These are phyloP conservation scores for Lophotis ruficrista DNA, from an alignment of 2,113 vertebrate species.

Conservation along the genomic window DNA sequence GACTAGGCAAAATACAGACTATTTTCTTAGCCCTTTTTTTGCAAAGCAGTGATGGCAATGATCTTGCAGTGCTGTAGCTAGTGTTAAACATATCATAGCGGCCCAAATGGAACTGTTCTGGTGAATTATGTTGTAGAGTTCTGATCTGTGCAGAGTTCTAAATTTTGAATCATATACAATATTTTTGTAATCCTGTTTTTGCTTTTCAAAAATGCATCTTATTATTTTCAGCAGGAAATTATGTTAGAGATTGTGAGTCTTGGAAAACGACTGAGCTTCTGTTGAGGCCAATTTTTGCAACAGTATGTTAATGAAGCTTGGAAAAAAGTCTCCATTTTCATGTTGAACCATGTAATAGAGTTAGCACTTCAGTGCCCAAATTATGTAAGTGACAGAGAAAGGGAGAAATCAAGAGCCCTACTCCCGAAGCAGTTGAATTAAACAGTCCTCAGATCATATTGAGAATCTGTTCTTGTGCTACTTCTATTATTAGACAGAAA, in stretches of 20 bases:
- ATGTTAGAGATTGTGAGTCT: not conserved
- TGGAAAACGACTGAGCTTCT: slow-evolving; percentile 47
- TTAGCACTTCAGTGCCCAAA: slow-evolving; percentile 64
- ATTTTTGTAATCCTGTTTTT: not conserved
- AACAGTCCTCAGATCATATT: slow-evolving; percentile 35
- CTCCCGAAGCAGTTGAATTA: slow-evolving; percentile 56
- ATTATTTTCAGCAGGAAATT: slow-evolving; percentile 8
- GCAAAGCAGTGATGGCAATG: not conserved
- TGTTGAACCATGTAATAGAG: slow-evolving; percentile 52
- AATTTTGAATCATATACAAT: not conserved
- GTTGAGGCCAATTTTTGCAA: slow-evolving; percentile 37
- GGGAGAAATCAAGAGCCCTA: slow-evolving; percentile 33
- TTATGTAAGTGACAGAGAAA: slow-evolving; percentile 55
- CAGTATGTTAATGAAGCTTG: slow-evolving; percentile 50
- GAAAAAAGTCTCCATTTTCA: slow-evolving; percentile 32
- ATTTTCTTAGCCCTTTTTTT: not conserved
- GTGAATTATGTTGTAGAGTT: not conserved
- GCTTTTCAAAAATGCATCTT: not conserved
- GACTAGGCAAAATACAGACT: not conserved
- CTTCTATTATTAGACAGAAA: slow-evolving; percentile 41
- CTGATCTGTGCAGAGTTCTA: not conserved
- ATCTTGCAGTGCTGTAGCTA: not conserved
- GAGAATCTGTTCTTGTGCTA: slow-evolving; percentile 23
- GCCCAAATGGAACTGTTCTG: not conserved
- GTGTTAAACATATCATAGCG: not conserved